phyloP scores from a whole-genome alignment of 1,140 invertebrate species.

The Drosophila baimaii region DNA sequence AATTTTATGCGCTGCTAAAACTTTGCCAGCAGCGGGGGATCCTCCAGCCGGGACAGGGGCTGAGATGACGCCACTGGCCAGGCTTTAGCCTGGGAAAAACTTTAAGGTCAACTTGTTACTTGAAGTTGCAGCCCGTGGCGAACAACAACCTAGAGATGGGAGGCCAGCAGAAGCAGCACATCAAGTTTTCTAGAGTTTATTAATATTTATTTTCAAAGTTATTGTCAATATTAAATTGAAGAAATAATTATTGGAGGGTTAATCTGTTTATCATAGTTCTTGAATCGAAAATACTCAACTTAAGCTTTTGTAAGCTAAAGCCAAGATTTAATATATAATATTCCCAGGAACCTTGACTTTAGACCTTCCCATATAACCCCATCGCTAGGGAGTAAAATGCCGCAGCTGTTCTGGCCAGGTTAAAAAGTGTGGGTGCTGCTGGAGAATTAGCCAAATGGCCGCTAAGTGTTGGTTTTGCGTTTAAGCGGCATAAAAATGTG shows the following conservation, averaged over 20 bases:
- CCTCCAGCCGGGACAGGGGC: not conserved
- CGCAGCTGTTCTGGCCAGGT: conserved; percentile 29
- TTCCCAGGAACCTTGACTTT: too few species aligned
- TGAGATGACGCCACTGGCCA: conserved; percentile 38
- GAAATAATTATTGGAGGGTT: not conserved
- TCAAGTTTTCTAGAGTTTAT: not conserved
- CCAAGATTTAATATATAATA: too few species aligned
- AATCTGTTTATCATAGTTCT: too few species aligned
- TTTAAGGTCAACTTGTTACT: conserved; percentile 68
- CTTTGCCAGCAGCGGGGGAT: conserved; percentile 38
- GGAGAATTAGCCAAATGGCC: conserved; percentile 65
- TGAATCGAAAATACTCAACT: too few species aligned
- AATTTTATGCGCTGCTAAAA: conserved; percentile 57
- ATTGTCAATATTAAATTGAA: too few species aligned
- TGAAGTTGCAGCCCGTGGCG: conserved; percentile 26
- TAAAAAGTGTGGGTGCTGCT: not conserved
- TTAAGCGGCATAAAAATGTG: conserved; percentile 67
- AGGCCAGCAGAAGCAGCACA: not conserved
- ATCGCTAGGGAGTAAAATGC: conserved; percentile 18
- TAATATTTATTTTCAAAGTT: too few species aligned
- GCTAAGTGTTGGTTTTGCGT: conserved; percentile 58
- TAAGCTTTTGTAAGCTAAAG: too few species aligned
- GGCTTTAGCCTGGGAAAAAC: conserved; percentile 48
- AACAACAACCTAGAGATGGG: conserved; percentile 36
- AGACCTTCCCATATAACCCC: too few species aligned